Evolutionary conservation across 2,888 invertebrate genomes (phyloP).

Genomic region (Stramonita haemastoma): DNA sequence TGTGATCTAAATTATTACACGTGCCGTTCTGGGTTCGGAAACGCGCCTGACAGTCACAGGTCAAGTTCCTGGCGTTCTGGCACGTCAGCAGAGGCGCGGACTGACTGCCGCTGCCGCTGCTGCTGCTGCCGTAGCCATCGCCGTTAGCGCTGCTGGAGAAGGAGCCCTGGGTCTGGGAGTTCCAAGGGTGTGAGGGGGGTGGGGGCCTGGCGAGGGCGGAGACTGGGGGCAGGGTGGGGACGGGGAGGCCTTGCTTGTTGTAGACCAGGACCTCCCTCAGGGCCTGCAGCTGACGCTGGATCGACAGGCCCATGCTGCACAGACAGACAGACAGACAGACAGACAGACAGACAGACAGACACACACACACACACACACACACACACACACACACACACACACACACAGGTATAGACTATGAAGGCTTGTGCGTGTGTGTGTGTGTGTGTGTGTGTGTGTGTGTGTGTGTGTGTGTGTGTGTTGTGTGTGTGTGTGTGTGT

Average conservation of each 20-base stretch:
- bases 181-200: neutral
- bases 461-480: no score
- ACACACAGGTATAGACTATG: no score
- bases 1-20: conserved; percentile 57
- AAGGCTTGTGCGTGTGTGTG: no score
- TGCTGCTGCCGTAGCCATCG: no score
- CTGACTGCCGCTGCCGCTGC: neutral
- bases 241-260: conserved; percentile 29
- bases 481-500: no score
- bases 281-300: neutral
- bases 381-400: no score
- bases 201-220: conserved; percentile 4
- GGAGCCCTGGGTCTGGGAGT: no score
- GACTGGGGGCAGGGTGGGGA: neutral
- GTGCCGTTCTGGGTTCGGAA: conserved; percentile 59
- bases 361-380: no score
- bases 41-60: conserved; percentile 49
- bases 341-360: no score
- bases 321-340: no score
- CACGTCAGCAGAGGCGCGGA: neutral
- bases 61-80: neutral
- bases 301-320: conserved; percentile 2
- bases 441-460: no score
- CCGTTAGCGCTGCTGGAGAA: no score
- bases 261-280: conserved; percentile 22